phyloP scores from a whole-genome alignment of 2,113 vertebrate species.

The Halcyon malimbica region DNA sequence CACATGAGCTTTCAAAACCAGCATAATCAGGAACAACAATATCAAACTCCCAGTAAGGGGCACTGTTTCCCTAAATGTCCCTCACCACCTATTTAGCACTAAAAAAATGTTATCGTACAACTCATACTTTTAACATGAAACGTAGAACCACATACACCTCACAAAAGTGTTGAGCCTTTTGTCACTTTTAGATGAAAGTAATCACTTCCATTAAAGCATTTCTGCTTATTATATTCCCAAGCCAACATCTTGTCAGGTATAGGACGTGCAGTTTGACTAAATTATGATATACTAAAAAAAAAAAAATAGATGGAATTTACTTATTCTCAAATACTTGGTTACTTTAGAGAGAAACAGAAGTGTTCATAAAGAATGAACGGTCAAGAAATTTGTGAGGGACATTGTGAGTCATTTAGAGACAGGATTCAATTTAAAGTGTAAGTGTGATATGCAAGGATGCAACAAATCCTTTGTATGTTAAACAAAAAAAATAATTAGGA shows the following conservation, averaged over 20 bases:
- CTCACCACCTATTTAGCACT: neutral
- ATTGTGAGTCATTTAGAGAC: neutral
- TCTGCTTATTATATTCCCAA: neutral
- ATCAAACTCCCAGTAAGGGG: neutral
- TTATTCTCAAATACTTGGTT: neutral
- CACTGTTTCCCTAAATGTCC: neutral
- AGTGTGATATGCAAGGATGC: neutral
- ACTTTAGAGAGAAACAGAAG: neutral
- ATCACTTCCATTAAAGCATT: neutral
- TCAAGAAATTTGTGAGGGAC: neutral
- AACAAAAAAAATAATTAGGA: neutral
- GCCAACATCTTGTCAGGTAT: neutral
- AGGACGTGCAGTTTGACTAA: neutral
- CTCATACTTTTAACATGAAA: neutral
- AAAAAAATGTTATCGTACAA: neutral
- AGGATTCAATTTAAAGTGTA: neutral
- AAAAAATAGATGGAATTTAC: neutral
- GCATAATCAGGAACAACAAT: neutral
- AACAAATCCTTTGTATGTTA: neutral
- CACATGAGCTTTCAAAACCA: neutral
- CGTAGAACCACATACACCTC: neutral
- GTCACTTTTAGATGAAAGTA: neutral
- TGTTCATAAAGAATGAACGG: neutral
- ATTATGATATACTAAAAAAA: neutral
- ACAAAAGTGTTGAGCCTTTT: neutral